A percentile compares a stretch with the other conserved stretches of the same genome.
These are phyloP conservation scores for Heliconius nattereri DNA, from an alignment of 1,140 invertebrate genomes.

Conservation along the genomic window DNA sequence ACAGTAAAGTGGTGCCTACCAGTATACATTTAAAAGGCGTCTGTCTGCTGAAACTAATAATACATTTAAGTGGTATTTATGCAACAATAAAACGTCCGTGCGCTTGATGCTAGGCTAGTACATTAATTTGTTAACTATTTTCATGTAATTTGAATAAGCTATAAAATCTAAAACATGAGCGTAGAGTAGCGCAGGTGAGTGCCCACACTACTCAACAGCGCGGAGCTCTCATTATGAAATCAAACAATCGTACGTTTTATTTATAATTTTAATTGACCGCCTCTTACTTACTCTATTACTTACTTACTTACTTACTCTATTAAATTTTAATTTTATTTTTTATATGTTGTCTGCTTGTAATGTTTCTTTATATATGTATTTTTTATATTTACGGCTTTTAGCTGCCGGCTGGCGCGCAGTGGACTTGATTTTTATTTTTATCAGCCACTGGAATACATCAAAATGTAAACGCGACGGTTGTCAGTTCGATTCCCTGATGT, in stretches of 20 bases:
- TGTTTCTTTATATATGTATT: neutral
- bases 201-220: neutral
- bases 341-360: neutral
- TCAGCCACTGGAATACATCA: too few species aligned
- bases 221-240: neutral
- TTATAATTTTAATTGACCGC: neutral
- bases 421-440: too few species aligned
- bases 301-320: too few species aligned
- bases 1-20: neutral
- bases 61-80: neutral
- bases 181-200: neutral
- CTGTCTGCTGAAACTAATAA: neutral
- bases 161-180: neutral
- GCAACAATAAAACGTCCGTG: neutral
- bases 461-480: too few species aligned
- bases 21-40: neutral
- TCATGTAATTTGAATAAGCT: neutral
- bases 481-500: too few species aligned
- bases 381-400: neutral
- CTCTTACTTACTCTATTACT: too few species aligned
- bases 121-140: constrained; percentile 8
- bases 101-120: neutral
- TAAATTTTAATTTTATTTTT: neutral
- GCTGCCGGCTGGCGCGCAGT: too few species aligned
- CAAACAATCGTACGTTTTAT: constrained; percentile 2